Base-by-base conservation (phyloP, 1,140 invertebrate species). In the Macrocentrus cingulum region DNA sequence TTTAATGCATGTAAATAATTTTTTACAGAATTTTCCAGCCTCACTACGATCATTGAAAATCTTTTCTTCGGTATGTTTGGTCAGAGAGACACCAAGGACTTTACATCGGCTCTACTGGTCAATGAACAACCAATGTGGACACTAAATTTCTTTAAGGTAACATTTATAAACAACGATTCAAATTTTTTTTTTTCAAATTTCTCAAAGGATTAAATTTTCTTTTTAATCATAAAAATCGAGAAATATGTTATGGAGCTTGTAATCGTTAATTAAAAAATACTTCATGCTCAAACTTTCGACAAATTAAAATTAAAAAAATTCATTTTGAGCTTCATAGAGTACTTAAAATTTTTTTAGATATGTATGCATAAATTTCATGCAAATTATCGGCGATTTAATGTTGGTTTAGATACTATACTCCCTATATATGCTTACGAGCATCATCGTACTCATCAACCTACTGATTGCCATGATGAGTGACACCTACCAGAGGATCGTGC, bases 401-500 rank as follows among this genome's bases (percentile, higher is more conserved):
- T 37, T 50, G 9, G 11, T 37, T 22, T 59, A 80, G 77, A 57
- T 78, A 15, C 72, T 74, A 22, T 80, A 78, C 50, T 73, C 75
- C 5, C 23, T 88, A 20, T 99, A 99, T 83, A 95, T 99, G 92
- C 86, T 98, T 85, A 94, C 99, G 65, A 97, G 93, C 48, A 91
- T 99, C 44, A 93, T 99, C 70, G 96, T 99, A 44, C 84, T 99
- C 56, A 98, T 99, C 81, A 99, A 99, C 83, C 84, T 99, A 62
- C 88, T 99, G 67, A 99, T 99, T 85, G 97, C 97, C 83, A 99
- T 99, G 97, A 99, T 99, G 97, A 96, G 93, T 68, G 97, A 99
- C 82, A 99, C 97, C 15, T 99, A 99, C 80, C 97, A 99, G 77
- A 85, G 92, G 62, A 99, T 99, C 74, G 88, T 97, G 65, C 93